These are phyloP conservation scores for Arenaria interpres DNA, from an alignment of 2,113 vertebrate genomes.

Conservation along the genomic window DNA sequence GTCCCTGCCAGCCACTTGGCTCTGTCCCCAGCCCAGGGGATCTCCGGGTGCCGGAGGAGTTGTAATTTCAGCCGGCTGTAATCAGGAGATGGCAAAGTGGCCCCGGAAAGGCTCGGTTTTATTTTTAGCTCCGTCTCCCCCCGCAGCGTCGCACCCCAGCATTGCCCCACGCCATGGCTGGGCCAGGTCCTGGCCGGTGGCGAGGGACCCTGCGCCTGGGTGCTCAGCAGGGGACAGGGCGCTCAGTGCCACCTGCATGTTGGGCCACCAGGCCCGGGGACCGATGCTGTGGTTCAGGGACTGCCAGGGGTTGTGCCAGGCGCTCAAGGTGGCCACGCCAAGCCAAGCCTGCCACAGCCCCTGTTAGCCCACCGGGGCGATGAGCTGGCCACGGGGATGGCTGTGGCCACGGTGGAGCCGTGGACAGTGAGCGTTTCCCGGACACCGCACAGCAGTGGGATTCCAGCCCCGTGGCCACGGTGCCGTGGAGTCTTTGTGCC, in stretches of 20 bases:
- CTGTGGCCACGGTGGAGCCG: not conserved
- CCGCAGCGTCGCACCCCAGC: accelerated
- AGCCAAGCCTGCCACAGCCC: not conserved
- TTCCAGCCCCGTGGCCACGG: accelerated
- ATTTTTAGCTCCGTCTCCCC: slow-evolving; percentile 48
- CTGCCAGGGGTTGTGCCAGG: not conserved
- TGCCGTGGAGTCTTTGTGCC: slow-evolving; percentile 4
- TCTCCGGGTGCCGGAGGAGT: not conserved
- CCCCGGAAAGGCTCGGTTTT: not conserved
- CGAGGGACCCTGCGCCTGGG: not conserved
- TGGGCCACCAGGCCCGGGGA: not conserved
- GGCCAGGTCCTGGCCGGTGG: not conserved
- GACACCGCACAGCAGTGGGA: slow-evolving; percentile 41
- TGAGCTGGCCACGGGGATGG: not conserved
- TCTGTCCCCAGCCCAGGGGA: not conserved
- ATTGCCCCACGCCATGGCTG: accelerated
- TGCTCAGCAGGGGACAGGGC: not conserved
- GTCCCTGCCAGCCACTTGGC: not conserved
- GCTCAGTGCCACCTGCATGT: not conserved
- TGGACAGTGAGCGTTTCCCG: slow-evolving; percentile 61
- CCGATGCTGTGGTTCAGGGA: not conserved
- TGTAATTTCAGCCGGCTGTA: slow-evolving; percentile 63
- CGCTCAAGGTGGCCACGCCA: accelerated
- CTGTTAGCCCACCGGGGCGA: accelerated
- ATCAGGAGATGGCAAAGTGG: not conserved